A percentile compares a stretch with the other conserved stretches of the same genome.
Evolutionary conservation across 2,888 invertebrate genomes (phyloP).

Genomic region (Volucella inanis): DNA sequence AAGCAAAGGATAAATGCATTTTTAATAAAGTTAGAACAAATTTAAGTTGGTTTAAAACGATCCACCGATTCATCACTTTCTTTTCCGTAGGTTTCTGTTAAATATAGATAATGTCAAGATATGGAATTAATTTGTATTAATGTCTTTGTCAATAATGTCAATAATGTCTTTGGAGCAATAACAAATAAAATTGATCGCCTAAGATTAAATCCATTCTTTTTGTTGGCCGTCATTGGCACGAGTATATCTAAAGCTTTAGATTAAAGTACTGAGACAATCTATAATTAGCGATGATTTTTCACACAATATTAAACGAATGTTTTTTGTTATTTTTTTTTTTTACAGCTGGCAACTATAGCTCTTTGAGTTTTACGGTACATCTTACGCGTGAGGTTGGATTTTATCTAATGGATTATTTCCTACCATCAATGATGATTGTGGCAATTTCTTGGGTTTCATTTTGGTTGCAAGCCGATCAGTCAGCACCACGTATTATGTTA

Average conservation of each 20-base stretch:
- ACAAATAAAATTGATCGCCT: constrained; percentile 48
- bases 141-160: not conserved
- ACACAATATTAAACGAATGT: not conserved
- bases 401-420: constrained; percentile 94
- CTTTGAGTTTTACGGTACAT: constrained; percentile 90
- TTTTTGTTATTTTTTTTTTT: constrained; percentile 78
- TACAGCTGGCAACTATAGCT: constrained; percentile 92
- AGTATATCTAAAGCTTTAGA: not conserved
- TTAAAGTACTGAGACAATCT: not conserved
- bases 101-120: constrained; percentile 40
- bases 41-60: not conserved
- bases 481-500: constrained; percentile 91
- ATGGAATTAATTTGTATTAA: constrained; percentile 12
- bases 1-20: not conserved
- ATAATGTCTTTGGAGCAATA: constrained; percentile 21
- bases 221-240: constrained; percentile 28
- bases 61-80: constrained; percentile 32
- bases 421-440: constrained; percentile 93
- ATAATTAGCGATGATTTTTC: constrained; percentile 27
- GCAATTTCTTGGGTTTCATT: constrained; percentile 95
- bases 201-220: constrained; percentile 37
- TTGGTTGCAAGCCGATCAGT: constrained; percentile 93
- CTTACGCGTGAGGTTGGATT: constrained; percentile 92
- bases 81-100: constrained; percentile 2
- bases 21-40: not conserved